Conservation (phyloP, 2,888 invertebrate genomes). For the Drosophila rubida region DNA sequence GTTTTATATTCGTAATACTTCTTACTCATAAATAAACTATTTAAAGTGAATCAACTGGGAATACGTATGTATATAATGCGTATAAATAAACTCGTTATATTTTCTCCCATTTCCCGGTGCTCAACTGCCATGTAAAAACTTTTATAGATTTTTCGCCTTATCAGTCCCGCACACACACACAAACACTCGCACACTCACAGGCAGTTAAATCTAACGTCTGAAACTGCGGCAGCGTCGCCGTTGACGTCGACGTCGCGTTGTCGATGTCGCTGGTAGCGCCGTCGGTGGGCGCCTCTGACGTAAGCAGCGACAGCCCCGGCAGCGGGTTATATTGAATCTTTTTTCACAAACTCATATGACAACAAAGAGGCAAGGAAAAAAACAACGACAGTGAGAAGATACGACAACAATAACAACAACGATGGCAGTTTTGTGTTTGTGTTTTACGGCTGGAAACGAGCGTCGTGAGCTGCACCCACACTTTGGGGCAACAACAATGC, state of each 20-base stretch:
- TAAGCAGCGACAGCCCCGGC: conserved; percentile 55
- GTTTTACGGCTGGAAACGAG: conserved; percentile 63
- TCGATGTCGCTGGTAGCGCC: conserved; percentile 24
- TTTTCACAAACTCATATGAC: conserved; percentile 48
- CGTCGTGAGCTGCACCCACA: conserved; percentile 53
- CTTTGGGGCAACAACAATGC: conserved; percentile 30
- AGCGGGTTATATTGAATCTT: conserved; percentile 64
- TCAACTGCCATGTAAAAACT: conserved; percentile 48
- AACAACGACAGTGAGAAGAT: conserved; percentile 14
- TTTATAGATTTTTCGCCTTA: conserved; percentile 63
- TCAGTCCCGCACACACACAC: conserved; percentile 48
- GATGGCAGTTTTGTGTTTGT: conserved; percentile 41
- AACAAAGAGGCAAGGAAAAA: conserved; percentile 22
- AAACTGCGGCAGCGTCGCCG: conserved; percentile 2
- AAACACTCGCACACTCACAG: neutral
- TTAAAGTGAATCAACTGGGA: neutral
- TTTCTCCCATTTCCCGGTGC: conserved; percentile 19
- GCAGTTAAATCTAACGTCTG: conserved; percentile 10
- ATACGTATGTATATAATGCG: neutral
- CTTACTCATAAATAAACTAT: neutral
- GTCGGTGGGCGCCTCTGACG: conserved; percentile 55
- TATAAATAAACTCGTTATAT: conserved; percentile 4
- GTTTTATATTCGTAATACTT: neutral
- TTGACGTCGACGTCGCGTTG: conserved; percentile 12
- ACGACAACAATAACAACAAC: conserved; percentile 17